phyloP scores from a whole-genome alignment of 2,113 vertebrate species.

The Grus americana region DNA sequence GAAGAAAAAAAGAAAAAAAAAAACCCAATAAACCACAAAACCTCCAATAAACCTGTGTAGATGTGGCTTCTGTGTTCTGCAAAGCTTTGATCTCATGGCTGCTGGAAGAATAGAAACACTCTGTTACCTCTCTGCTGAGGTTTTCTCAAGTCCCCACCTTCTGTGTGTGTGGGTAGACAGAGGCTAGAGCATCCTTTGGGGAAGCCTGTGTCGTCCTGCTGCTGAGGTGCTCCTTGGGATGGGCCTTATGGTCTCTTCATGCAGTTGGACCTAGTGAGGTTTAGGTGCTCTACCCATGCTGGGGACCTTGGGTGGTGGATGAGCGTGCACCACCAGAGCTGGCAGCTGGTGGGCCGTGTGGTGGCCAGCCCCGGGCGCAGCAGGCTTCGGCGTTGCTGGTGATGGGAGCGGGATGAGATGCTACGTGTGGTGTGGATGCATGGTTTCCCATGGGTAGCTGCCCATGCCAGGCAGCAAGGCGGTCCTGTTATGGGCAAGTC shows the following conservation, averaged over 20 bases:
- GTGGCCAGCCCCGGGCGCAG: neutral
- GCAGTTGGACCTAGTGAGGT: neutral
- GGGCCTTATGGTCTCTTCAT: neutral
- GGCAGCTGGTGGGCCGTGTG: neutral
- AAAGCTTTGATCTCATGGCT: neutral
- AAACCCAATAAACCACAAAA: neutral
- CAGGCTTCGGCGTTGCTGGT: too few species aligned
- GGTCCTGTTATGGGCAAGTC: neutral
- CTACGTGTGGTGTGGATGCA: fast-evolving
- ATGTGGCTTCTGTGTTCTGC: neutral
- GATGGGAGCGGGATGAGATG: neutral
- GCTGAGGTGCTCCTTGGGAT: neutral
- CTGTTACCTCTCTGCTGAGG: neutral
- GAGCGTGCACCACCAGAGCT: neutral
- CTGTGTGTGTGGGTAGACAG: neutral
- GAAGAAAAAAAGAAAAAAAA: neutral
- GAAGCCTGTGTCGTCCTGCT: neutral
- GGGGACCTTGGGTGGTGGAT: neutral
- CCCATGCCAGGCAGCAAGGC: neutral
- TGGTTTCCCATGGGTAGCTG: neutral
- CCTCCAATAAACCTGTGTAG: neutral
- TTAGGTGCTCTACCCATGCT: neutral
- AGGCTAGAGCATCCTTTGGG: neutral
- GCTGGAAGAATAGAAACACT: neutral
- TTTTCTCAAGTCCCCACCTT: neutral